Conservation (phyloP, 2,888 invertebrate species). For the Petrolisthes manimaculis region DNA sequence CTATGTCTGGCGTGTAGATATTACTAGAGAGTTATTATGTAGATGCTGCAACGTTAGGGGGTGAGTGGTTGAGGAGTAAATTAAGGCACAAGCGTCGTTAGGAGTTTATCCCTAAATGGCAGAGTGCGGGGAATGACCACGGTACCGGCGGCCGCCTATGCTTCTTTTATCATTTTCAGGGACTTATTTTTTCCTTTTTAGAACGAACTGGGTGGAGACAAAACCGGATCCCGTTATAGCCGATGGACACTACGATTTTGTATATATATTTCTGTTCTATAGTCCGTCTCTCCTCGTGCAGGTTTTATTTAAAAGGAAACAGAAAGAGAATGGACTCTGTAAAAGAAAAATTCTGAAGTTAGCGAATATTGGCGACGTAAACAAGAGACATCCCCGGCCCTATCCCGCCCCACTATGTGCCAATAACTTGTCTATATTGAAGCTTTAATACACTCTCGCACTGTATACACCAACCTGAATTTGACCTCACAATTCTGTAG, state of each 20-base stretch:
- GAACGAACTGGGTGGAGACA: conserved; percentile 33
- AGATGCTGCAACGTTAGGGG: background rate
- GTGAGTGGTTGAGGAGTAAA: conserved; percentile 18
- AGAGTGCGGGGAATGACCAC: conserved; percentile 23
- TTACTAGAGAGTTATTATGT: background rate
- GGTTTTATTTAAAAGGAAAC: conserved; percentile 44
- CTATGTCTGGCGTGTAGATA: background rate
- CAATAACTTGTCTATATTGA: conserved; percentile 50
- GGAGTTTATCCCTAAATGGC: conserved; percentile 33
- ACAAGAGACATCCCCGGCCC: conserved; percentile 45
- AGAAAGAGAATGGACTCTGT: conserved; percentile 48
- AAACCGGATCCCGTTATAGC: conserved; percentile 29
- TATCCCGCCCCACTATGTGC: conserved; percentile 42
- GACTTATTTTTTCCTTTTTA: background rate
- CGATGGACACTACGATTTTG: conserved; percentile 23
- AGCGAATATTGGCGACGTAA: conserved; percentile 49
- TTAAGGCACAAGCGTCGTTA: conserved; percentile 17
- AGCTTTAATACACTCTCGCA: conserved; percentile 54
- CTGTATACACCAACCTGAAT: conserved; percentile 40
- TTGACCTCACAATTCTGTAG: conserved; percentile 42
- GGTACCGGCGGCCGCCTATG: background rate
- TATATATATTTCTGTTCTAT: background rate
- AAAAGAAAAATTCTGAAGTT: conserved; percentile 55
- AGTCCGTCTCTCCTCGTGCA: conserved; percentile 8
- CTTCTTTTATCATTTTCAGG: background rate